These are phyloP conservation scores for Ochropleura leucogaster DNA, from an alignment of 2,888 invertebrate species.

Conservation along the genomic window DNA sequence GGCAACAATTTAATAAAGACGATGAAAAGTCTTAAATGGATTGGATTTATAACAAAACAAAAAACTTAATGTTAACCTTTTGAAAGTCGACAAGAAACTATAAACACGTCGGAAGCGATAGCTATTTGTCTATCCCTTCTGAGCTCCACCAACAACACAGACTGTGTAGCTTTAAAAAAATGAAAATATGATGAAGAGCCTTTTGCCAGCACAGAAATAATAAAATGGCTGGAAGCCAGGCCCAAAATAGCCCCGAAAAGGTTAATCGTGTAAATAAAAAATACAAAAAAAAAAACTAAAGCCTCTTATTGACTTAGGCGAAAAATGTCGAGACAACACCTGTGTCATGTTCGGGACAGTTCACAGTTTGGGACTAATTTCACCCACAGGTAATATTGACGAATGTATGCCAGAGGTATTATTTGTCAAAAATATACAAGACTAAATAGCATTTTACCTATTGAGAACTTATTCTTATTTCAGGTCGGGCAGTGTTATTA, in stretches of 20 bases:
- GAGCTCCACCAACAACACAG: neutral
- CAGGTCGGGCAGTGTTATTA: neutral
- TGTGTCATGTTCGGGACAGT: slow-evolving; percentile 8
- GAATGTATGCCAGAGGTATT: neutral
- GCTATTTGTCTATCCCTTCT: neutral
- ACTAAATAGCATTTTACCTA: neutral
- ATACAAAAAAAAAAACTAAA: slow-evolving; percentile 37
- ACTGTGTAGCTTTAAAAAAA: slow-evolving; percentile 2
- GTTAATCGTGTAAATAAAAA: slow-evolving; percentile 27
- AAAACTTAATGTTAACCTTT: no score
- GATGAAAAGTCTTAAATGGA: neutral
- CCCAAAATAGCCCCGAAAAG: slow-evolving; percentile 20
- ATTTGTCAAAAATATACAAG: slow-evolving; percentile 4
- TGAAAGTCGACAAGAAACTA: neutral
- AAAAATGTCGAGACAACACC: slow-evolving; percentile 8
- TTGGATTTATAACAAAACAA: neutral
- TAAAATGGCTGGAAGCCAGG: slow-evolving; percentile 17
- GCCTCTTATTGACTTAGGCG: slow-evolving; percentile 28
- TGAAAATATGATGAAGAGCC: neutral
- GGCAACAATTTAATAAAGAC: no score
- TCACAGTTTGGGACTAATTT: neutral
- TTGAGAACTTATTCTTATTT: neutral
- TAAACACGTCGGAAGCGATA: neutral
- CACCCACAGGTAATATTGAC: neutral
- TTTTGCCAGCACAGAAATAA: slow-evolving; percentile 7